Evolutionary conservation across 2,797 vertebrate genomes (phyloP), one percentile per base, ranked within the genome.

Genomic region (Pseudotriccus pelzelni): DNA sequence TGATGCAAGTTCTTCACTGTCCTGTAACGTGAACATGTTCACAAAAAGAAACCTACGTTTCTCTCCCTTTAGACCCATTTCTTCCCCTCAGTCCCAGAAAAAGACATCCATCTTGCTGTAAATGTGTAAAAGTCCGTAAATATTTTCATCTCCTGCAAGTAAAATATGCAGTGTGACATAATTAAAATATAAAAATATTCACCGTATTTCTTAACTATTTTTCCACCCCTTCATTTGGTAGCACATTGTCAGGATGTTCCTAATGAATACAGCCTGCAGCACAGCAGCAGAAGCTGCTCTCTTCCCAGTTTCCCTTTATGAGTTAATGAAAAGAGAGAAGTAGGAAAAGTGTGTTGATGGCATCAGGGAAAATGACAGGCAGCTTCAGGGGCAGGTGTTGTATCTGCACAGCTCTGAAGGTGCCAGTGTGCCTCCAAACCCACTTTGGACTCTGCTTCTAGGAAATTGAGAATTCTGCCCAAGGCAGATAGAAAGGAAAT

Each of bases 391-490:
- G 44, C 62, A 72, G 46, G 39, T 39, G 66, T n/a, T 94, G 73
- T 77, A 37, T 75, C 77, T 79, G 83, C 60, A 10, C 55, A 37
- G 83, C 67, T 93, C 86, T 4, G 14, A 47, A 87, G 44, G 60
- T 84, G 88, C 55, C 70, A 46, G 10, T 9, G 46, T 78, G 77
- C 56, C 86, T 87, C 63, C 55, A 89, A 80, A 87, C 49, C 27
- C 52, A 2, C 84, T 74, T 84, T 79, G 81, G 95, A 52, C 87
- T 87, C 70, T 32, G 13, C 81, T 52, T 8, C 30, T 24, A 83
- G 60, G 75, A 87, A 77, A 80, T 36, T 10, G 64, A 95, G 70
- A 68, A 64, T 92, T 92, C 70, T 85, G 81, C 83, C 88, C 84
- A 84, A 87, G 60, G 83, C 67, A 89, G 76, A 84, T 36, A 15